Conservation (phyloP, 2,113 vertebrate genomes). For the Pluvialis apricaria region DNA sequence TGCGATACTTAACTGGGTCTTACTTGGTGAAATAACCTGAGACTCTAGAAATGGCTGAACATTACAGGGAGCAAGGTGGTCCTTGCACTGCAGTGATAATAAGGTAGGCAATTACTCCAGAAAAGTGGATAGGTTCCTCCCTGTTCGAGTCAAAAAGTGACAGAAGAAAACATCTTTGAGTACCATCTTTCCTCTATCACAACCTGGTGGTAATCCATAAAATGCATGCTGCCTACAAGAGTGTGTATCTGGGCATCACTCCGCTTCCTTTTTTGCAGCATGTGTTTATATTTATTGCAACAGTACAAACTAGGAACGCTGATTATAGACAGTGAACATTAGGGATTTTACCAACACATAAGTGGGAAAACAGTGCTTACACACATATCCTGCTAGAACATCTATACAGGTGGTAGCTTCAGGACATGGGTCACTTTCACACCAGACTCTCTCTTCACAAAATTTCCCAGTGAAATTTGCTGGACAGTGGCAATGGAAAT, state of each 20-base stretch:
- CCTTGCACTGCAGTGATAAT: neutral
- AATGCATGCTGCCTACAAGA: neutral
- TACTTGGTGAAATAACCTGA: neutral
- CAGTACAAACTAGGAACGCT: neutral
- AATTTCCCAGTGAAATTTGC: slow-evolving; percentile 82
- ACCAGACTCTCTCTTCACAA: slow-evolving; percentile 90
- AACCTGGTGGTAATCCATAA: neutral
- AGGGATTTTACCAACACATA: neutral
- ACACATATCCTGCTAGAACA: slow-evolving; percentile 87
- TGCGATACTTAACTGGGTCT: neutral
- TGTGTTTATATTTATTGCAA: neutral
- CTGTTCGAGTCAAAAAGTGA: neutral
- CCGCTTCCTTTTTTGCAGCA: neutral
- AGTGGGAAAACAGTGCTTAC: slow-evolving; percentile 73
- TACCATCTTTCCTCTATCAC: neutral
- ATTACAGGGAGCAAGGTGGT: neutral
- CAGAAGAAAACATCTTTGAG: neutral
- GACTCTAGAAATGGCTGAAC: neutral
- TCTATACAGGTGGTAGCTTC: slow-evolving; percentile 78
- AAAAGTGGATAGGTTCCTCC: neutral
- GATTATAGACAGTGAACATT: rapidly evolving
- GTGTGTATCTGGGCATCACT: neutral
- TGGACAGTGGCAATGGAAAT: slow-evolving; percentile 87
- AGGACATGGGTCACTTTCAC: slow-evolving; percentile 80
- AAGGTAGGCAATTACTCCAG: neutral